These are phyloP conservation scores for Apistogramma diplotaenia DNA, from an alignment of 2,113 vertebrate species.

Conservation along the genomic window DNA sequence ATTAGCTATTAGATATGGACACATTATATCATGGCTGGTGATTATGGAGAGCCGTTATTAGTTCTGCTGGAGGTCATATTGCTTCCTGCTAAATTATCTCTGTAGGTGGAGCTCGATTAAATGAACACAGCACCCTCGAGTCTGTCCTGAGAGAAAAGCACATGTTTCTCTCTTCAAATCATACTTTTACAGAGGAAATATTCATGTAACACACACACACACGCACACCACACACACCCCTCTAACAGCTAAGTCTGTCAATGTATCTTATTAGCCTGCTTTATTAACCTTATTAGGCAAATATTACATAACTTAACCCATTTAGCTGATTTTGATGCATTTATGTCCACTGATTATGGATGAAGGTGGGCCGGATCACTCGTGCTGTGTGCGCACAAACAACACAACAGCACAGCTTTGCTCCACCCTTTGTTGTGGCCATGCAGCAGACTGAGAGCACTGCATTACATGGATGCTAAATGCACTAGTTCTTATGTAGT, in stretches of 20 bases:
- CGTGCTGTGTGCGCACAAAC: no score
- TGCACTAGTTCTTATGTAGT: no score
- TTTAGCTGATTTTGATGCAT: neutral
- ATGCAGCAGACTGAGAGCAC: no score
- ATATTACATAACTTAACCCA: neutral
- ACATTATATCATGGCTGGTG: slow-evolving; percentile 3
- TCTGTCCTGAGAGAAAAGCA: neutral
- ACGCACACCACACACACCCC: no score
- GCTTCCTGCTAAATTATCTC: neutral
- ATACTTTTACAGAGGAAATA: neutral
- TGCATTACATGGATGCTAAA: no score
- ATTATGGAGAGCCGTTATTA: slow-evolving; percentile 13
- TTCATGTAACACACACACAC: neutral
- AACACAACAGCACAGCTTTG: no score
- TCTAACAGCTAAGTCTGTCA: neutral
- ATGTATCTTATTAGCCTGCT: neutral
- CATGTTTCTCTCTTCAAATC: neutral
- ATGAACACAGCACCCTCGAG: neutral
- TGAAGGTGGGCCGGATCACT: fast-evolving
- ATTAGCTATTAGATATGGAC: slow-evolving; percentile 10
- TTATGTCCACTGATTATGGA: neutral
- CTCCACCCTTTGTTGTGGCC: no score
- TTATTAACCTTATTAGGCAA: neutral
- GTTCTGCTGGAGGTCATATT: neutral
- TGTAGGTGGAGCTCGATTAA: neutral